phyloP scores from a whole-genome alignment of 1,140 invertebrate genomes.

The Lasioglossum albipes region DNA sequence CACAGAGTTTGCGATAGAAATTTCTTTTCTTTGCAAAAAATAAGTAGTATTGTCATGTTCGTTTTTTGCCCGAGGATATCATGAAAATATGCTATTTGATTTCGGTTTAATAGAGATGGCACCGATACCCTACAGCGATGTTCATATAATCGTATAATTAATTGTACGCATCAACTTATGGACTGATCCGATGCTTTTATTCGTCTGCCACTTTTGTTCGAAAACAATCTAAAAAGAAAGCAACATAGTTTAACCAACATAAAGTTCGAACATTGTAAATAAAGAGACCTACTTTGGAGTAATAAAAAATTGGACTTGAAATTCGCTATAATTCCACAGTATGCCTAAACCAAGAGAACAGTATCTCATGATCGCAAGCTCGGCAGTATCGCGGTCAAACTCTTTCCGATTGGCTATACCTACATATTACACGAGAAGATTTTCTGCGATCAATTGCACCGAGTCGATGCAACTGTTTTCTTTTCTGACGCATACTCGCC shows the following conservation, averaged over 20 bases:
- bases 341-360: not conserved
- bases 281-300: too few species aligned
- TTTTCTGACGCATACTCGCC: constrained; percentile 7
- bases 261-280: too few species aligned
- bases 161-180: not conserved
- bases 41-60: not conserved
- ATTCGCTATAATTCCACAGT: not conserved
- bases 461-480: constrained; percentile 6
- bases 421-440: not conserved
- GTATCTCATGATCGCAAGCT: constrained; percentile 22
- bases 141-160: not conserved
- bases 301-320: too few species aligned
- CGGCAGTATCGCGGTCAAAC: constrained; percentile 2
- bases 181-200: not conserved
- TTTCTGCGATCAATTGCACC: not conserved
- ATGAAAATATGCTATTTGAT: not conserved
- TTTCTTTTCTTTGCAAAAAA: not conserved
- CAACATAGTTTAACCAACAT: too few species aligned
- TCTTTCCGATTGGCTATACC: not conserved
- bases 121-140: not conserved
- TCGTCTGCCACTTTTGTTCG: not conserved
- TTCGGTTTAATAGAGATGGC: not conserved
- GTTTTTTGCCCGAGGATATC: not conserved
- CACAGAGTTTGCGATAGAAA: not conserved
- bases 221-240: not conserved